Base-by-base conservation (phyloP, 1,140 invertebrate genomes). In the Antheraea pernyi region DNA sequence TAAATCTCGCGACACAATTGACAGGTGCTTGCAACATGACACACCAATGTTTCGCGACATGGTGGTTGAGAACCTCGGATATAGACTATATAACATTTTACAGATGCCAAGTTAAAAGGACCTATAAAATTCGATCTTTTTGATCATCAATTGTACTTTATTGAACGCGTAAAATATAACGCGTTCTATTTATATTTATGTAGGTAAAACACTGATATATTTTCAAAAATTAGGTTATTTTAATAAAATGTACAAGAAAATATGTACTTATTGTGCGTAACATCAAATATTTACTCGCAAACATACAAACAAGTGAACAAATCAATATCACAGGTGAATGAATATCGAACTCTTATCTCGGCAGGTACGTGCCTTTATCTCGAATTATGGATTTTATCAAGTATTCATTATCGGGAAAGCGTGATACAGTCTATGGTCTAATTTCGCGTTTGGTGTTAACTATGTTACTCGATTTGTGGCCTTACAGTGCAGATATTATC, bases 241-340 rank as follows among this genome's bases (percentile, higher is more conserved):
- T 22, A 8, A 0, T 64, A 64, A 64, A 36, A n/a, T 18, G 19
- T 37, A 37, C 36, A 5, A 63, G n/a, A 39, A 65, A 48, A 65
- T n/a, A 74, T 70, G 59, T 53, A 59, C 68, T 59, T 13, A 53
- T 53, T 53, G 13, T 53, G 6, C 10, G 46, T 16, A 53, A 53
- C 16, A 2, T 6, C 46, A 76, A 77, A 81, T 83, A 78, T 83
- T 81, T 76, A 67, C 70, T 42, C 60, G 19, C 22, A n/a, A 59
- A 22, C 67, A 75, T 73, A 71, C 69, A 62, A 80, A 77, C 84
- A 88, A 79, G 84, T 88, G 84, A 82, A 80, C 71, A 80, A 82
- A 82, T 86, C 83, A 85, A 85, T 86, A 85, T 71, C 70, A 70
- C 65, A 70, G 71, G 70, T 82, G 72, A 78, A 79, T 78, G 77